Evolutionary conservation across 2,797 vertebrate genomes (phyloP).

Genomic region (Kryptolebias ocellatus): DNA sequence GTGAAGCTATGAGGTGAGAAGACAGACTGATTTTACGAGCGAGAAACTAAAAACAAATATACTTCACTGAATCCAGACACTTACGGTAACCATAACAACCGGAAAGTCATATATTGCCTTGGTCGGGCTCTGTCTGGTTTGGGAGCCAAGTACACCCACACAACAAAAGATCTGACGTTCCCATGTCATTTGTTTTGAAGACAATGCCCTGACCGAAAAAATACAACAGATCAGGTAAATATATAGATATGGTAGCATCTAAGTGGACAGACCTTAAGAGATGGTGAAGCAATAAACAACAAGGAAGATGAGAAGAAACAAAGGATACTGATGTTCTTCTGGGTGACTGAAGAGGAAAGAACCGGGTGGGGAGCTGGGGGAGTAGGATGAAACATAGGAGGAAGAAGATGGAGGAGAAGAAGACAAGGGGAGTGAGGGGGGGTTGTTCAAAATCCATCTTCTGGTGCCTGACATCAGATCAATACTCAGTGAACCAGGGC

Average conservation of each 20-base stretch:
- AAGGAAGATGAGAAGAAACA: conserved; percentile 5
- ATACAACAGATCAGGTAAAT: background rate
- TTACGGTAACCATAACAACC: conserved; percentile 37
- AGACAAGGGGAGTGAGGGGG: conserved; percentile 27
- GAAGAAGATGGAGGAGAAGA: conserved; percentile 32
- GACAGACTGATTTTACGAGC: no score
- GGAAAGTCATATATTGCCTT: conserved; percentile 1
- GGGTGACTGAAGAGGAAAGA: conserved; percentile 9
- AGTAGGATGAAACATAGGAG: conserved; percentile 18
- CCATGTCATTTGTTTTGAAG: background rate
- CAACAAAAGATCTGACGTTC: background rate
- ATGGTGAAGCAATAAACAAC: background rate
- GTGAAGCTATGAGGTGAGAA: no score
- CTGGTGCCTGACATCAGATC: conserved; percentile 67
- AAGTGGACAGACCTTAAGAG: conserved; percentile 27
- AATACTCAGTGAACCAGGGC: conserved; percentile 61
- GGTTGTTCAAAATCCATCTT: conserved; percentile 63
- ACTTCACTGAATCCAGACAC: background rate
- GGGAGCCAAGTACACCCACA: conserved; percentile 2
- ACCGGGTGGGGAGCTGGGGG: background rate
- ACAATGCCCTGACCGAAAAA: no score
- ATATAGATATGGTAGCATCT: conserved; percentile 5
- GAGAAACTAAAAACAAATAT: no score
- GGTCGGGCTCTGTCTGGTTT: conserved; percentile 1
- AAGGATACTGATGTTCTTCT: conserved; percentile 17